Base-by-base conservation (phyloP, 2,113 vertebrate species). In the Salvator merianae region DNA sequence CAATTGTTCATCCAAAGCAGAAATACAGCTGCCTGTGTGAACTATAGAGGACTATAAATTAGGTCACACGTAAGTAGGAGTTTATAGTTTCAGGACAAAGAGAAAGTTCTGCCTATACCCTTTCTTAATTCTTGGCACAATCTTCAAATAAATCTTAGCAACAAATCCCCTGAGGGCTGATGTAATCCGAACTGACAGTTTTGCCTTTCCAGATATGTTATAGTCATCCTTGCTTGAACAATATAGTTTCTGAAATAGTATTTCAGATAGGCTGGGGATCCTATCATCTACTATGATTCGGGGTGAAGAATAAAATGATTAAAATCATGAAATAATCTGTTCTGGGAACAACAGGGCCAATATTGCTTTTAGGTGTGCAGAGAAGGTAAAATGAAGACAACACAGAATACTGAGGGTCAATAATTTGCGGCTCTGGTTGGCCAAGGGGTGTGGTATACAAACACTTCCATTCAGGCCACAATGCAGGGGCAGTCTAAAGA, bases 81-180 rank as follows among this genome's bases (percentile, higher is more conserved):
- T 55, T 55, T 77, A 72, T 84, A 62, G 14, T 85, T 72, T 71
- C 68, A 79, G 83, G 69, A 85, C 9, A 59, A 79, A 72, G 50
- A 78, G 55, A 79, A 85, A 30, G 83, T 71, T 85, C 69, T 85
- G 55, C 69, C 77, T 73, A 47, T 73, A 85, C 38, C 30, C 16
- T 82, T 40, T 82, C 65, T 77, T 82, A 71, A 82, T 82, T 77
- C 40, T 82, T 71, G 50, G 66, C 53, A 77, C 79, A 70, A 77
- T 70, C 34, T 70, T 86, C 71, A 76, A 86, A 76, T 82, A 81
- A 86, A 77, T 34, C 79, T 82, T 77, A 71, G 50, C 85, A 71
- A 81, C 53, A 77, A 75, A 82, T 82, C 79, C 73, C 79, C 50
- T 50, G 66, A 77, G 38, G 59, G 36, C 79, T 70, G 73, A 77